Evolutionary conservation across 2,888 invertebrate genomes (phyloP), one percentile per base, ranked within the genome.

Genomic region (Cecidostiba fungosa): DNA sequence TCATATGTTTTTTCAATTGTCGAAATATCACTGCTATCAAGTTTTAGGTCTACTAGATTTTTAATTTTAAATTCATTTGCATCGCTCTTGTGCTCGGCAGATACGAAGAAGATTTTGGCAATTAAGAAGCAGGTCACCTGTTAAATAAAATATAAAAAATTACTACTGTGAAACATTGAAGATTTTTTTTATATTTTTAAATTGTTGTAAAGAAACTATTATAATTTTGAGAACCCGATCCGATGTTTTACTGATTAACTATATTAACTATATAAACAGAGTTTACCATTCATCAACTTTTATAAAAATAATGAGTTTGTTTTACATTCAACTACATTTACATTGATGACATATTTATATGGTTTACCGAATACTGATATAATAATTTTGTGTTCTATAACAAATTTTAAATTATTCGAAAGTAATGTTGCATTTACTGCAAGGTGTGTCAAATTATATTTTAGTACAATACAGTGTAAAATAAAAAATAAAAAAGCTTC

Each of bases 91-190:
- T 89, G 69, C 66, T 80, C 77, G 8, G 86, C 82, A 29, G 82
- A 79, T 76, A 86, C 87, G 26, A 85, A 82, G 62, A 85, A 85
- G 3, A 89, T 84, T 82, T 89, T 88, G 62, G 88, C 73, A 5
- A 90, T 50, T 43, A 90, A 62, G 69, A 88, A 84, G 29, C 82
- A 88, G 16, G 87, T 85, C n/a, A 91, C 86, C 91, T 91, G 82
- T 70, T 86, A 87, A 84, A 87, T 10, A 2, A 50, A 78, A n/a
- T n/a, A n/a, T n/a, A 87, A 59, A 6, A 69, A 29, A 29, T 59
- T 36, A 77, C 19, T 26, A 1, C 29, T n/a, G 0, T n/a, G 8
- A 72, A 72, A 72, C 50, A 39, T 62, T 36, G 3, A 47, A 47
- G 29, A 77, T 26, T 29, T 39, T 23, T 14, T 29, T 19, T 54